These are phyloP conservation scores for Cyphomyrus discorhynchus DNA, from an alignment of 2,113 vertebrate genomes.

Conservation along the genomic window DNA sequence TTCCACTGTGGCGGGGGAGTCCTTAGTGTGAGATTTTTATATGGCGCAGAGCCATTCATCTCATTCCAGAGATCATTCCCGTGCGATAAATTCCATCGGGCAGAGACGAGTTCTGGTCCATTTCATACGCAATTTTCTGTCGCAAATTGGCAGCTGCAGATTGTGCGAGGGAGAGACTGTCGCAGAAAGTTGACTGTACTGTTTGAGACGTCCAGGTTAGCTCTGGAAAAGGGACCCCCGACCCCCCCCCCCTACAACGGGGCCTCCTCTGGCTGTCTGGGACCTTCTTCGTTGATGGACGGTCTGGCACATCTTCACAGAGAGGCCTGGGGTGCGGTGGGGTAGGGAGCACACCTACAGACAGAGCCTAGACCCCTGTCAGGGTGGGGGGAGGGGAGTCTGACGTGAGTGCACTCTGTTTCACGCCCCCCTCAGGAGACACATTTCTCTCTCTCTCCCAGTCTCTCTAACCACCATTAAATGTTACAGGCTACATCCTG, in stretches of 20 bases:
- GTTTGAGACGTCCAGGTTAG: neutral
- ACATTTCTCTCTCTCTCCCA: neutral
- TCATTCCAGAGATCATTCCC: neutral
- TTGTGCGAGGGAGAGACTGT: neutral
- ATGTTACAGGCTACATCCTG: neutral
- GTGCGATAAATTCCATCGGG: neutral
- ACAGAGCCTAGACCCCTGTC: neutral
- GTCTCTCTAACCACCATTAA: neutral
- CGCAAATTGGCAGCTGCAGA: conserved; percentile 2
- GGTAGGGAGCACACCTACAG: neutral
- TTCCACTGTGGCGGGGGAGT: neutral
- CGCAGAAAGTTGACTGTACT: neutral
- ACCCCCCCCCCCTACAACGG: neutral
- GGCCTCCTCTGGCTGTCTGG: neutral
- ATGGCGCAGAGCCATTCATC: neutral
- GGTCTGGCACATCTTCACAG: neutral
- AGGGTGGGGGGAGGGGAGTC: neutral
- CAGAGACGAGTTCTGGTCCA: conserved; percentile 1
- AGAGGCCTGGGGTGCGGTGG: neutral
- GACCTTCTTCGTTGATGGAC: conserved; percentile 4
- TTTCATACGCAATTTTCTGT: conserved; percentile 11
- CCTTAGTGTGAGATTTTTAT: neutral
- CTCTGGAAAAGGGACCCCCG: neutral
- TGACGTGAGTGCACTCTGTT: neutral
- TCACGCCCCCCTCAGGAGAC: neutral